A percentile compares a stretch with the other conserved stretches of the same genome.
These are phyloP conservation scores for Barnardius zonarius DNA, from an alignment of 2,113 vertebrate species.

Conservation along the genomic window DNA sequence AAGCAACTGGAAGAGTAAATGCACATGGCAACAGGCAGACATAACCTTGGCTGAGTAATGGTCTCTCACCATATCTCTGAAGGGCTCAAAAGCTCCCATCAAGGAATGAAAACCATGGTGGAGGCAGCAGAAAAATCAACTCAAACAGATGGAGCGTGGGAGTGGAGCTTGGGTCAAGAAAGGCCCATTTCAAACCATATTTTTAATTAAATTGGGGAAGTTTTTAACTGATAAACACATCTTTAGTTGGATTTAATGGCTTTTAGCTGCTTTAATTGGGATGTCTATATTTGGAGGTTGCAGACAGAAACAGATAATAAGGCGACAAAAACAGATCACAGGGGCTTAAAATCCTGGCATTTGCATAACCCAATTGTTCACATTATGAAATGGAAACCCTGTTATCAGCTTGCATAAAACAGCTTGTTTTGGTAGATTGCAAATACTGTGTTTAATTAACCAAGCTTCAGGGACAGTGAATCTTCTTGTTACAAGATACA, in stretches of 20 bases:
- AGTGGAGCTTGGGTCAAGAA: background rate
- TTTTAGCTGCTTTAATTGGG: slow-evolving; percentile 67
- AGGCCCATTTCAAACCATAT: background rate
- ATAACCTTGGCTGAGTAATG: background rate
- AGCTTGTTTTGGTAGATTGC: slow-evolving; percentile 70
- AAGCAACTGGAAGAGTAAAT: background rate
- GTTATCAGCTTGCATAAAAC: slow-evolving; percentile 69
- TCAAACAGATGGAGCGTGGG: background rate
- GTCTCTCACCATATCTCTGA: background rate
- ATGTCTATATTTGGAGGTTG: slow-evolving; percentile 59
- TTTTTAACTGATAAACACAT: slow-evolving; percentile 62
- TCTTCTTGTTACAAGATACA: slow-evolving; percentile 65
- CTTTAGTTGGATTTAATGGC: slow-evolving; percentile 58
- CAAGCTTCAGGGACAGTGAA: slow-evolving; percentile 65
- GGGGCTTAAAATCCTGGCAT: slow-evolving; percentile 57
- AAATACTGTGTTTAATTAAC: slow-evolving; percentile 71
- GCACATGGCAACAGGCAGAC: background rate
- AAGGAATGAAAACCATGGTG: background rate
- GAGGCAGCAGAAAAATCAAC: background rate
- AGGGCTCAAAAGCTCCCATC: background rate
- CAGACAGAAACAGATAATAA: slow-evolving; percentile 64
- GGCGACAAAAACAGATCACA: slow-evolving; percentile 64
- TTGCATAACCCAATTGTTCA: slow-evolving; percentile 65
- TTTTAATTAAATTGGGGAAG: slow-evolving; percentile 61
- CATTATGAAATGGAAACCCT: slow-evolving; percentile 69